These are phyloP conservation scores for Etheostoma nigrum DNA, from an alignment of 2,797 vertebrate species.

Conservation along the genomic window DNA sequence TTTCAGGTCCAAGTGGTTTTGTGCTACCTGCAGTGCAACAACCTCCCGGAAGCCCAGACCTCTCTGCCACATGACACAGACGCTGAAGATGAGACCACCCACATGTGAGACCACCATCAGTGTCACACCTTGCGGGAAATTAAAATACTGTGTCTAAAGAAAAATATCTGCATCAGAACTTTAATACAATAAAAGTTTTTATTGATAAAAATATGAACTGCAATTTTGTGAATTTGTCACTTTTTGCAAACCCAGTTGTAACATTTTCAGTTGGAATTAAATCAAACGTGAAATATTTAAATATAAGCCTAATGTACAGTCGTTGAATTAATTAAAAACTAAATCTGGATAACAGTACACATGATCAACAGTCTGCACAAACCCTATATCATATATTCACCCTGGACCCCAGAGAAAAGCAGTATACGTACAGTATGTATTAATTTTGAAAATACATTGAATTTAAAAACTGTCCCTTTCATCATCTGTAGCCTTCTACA, in stretches of 20 bases:
- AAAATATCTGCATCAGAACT: not conserved
- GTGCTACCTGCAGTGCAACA: slow-evolving; percentile 80
- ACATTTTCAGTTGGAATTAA: not conserved
- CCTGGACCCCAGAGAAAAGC: not conserved
- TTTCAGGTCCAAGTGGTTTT: slow-evolving; percentile 84
- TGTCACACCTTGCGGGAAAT: slow-evolving; percentile 6
- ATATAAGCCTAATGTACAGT: not conserved
- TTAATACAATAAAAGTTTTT: slow-evolving; percentile 60
- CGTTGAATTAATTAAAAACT: slow-evolving; percentile 2
- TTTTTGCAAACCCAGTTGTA: not conserved
- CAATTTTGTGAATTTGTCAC: not conserved
- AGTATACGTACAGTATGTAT: not conserved
- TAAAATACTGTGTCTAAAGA: slow-evolving; percentile 3
- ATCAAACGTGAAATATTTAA: not conserved
- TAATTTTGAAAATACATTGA: no score
- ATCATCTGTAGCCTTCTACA: not conserved
- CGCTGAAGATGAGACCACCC: slow-evolving; percentile 76
- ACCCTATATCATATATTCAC: not conserved
- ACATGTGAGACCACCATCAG: slow-evolving; percentile 72
- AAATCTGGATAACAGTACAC: not conserved
- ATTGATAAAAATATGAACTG: slow-evolving; percentile 33
- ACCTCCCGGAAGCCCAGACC: slow-evolving; percentile 79
- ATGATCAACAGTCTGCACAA: not conserved
- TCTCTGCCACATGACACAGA: slow-evolving; percentile 74
- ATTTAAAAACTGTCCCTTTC: no score